Evolutionary conservation across 2,113 vertebrate genomes (phyloP).

Genomic region (Rhizomys pruinosus): DNA sequence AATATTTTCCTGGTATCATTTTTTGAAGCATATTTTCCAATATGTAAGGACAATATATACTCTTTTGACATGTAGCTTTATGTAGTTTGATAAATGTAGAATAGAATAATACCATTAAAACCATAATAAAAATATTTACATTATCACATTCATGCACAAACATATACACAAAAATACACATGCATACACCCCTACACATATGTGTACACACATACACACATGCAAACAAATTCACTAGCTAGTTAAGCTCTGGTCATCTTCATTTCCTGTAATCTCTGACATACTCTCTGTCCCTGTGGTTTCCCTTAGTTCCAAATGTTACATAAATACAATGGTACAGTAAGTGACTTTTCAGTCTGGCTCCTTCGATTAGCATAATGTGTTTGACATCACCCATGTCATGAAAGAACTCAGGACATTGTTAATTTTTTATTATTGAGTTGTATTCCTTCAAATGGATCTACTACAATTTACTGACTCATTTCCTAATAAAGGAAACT

Average conservation of each 20-base stretch:
- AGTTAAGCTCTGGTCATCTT: not conserved
- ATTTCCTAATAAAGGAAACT: no score
- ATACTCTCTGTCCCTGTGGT: not conserved
- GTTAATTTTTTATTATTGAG: no score
- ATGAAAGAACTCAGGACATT: no score
- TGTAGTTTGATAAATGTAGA: not conserved
- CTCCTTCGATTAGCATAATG: no score
- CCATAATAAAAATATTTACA: not conserved
- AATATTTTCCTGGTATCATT: constrained; percentile 24
- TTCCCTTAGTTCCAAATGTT: constrained; percentile 5
- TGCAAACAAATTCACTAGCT: not conserved
- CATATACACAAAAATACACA: no score
- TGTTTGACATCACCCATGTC: no score
- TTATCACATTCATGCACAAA: no score
- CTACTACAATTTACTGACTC: no score
- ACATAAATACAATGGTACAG: not conserved
- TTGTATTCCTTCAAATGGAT: no score
- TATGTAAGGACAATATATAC: not conserved
- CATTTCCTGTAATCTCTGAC: not conserved
- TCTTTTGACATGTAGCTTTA: not conserved
- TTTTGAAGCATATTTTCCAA: constrained; percentile 22
- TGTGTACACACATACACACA: not conserved
- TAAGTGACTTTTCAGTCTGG: no score
- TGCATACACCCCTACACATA: not conserved
- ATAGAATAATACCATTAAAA: not conserved